Base-by-base conservation (phyloP, 2,888 invertebrate genomes). In the Aphidius colemani region DNA sequence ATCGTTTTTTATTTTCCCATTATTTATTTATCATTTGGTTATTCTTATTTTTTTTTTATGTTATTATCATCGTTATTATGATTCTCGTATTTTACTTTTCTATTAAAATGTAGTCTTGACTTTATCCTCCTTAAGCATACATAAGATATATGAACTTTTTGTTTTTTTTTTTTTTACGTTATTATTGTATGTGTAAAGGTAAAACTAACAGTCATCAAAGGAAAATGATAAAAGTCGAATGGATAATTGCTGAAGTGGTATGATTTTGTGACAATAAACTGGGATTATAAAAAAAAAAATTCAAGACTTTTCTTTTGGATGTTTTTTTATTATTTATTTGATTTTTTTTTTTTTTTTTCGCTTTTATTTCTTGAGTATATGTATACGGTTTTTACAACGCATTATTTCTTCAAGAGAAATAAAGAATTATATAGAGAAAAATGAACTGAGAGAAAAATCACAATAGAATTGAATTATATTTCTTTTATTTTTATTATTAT, bases 1-100 rank as follows among this genome's bases (percentile, higher is more conserved):
- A 75, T 76, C 73, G n/a, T 71, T 73, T 41, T 51, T 18, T 9
- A 7, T 18, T 30, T n/a, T 10, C 30, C 6, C 41, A n/a, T 30
- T 7, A 45, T 44, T 39, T 5, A 41, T 40, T 46, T 43, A 11
- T 30, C 46, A 9, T 39, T n/a, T 9, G 10, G 48, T 13, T 7
- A 30, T 9, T 49, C 59, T 50, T 55, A 43, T 55, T 55, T 44
- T 30, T 30, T 30, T 30, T 30, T 30, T 4, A 30, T 30, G 5
- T 30, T 30, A 30, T 30, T 30, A 30, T 30, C 5, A 3, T 30
- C 30, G 30, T 30, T 30, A 30, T 30, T 30, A 30, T 30, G 3
- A 30, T 30, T 30, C 30, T 30, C 30, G 30, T 30, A 30, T 30
- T 30, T 30, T 30, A 57, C 57, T 30, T n/a, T 39, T 30, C 45